A percentile compares a stretch with the other conserved stretches of the same genome.
phyloP scores from a whole-genome alignment of 2,113 vertebrate genomes.

The Engystomops pustulosus region DNA sequence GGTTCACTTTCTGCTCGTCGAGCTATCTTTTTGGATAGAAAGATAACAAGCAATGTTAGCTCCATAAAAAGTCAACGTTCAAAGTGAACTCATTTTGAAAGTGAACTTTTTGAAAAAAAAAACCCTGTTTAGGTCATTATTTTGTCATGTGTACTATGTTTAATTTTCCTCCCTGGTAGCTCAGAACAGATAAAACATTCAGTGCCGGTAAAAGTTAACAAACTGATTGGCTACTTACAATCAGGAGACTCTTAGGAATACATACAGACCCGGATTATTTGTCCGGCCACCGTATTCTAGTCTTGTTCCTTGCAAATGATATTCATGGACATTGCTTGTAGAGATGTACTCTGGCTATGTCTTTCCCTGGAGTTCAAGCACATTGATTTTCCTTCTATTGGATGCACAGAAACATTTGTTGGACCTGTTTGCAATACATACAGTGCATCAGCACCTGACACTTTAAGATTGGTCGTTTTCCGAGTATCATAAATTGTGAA shows the following conservation, averaged over 20 bases:
- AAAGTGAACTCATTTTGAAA: too few relatives aligned
- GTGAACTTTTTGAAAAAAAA: not conserved
- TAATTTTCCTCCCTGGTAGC: not conserved
- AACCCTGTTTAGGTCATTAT: not conserved
- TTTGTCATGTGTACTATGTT: not conserved
- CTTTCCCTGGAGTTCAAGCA: conserved; percentile 18
- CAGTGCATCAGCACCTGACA: not conserved
- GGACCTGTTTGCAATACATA: conserved; percentile 2
- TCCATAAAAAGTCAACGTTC: too few relatives aligned
- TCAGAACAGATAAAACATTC: not conserved
- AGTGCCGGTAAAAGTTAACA: not conserved
- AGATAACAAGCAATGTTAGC: not conserved
- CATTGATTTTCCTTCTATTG: conserved; percentile 38
- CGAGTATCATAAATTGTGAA: not conserved
- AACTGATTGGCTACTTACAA: not conserved
- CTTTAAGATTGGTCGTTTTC: not conserved
- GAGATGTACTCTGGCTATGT: conserved; percentile 30
- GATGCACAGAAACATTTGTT: not conserved
- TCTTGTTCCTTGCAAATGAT: conserved; percentile 40
- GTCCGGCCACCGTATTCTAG: conserved; percentile 6
- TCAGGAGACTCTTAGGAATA: too few relatives aligned
- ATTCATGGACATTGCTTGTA: conserved; percentile 39
- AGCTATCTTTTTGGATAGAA: not conserved
- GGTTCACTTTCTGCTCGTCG: not conserved
- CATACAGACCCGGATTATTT: not conserved